phyloP scores from a whole-genome alignment of 2,113 vertebrate genomes.

The Varanus salvator region DNA sequence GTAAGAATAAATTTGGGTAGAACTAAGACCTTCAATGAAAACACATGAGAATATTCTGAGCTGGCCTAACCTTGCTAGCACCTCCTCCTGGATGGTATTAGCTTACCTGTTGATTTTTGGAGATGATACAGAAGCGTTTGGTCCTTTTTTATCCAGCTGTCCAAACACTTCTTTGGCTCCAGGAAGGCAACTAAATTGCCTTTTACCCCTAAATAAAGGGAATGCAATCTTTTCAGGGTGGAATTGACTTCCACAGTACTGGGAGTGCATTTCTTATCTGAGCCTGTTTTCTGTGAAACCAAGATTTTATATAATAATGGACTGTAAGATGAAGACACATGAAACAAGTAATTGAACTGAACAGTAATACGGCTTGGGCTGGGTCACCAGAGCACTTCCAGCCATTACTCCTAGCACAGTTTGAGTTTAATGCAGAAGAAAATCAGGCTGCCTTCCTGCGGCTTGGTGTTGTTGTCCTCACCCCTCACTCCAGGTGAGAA shows the following conservation, averaged over 20 bases:
- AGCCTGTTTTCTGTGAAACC: conserved; percentile 3
- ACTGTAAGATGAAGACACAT: conserved; percentile 24
- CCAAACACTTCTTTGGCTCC: background rate
- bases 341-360: conserved; percentile 28
- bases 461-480: background rate
- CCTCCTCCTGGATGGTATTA: background rate
- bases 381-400: background rate
- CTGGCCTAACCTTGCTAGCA: background rate
- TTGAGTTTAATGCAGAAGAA: conserved; percentile 1
- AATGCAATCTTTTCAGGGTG: conserved; percentile 8
- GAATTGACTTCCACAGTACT: background rate
- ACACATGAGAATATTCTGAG: conserved; percentile 1
- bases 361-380: conserved; percentile 8
- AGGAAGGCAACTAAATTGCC: background rate
- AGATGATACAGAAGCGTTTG: background rate
- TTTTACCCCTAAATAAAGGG: background rate
- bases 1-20: background rate
- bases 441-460: background rate
- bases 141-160: background rate
- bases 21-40: conserved; percentile 29
- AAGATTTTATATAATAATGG: conserved; percentile 16
- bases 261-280: conserved; percentile 22
- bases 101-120: background rate
- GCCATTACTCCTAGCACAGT: background rate
- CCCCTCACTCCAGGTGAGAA: background rate